Base-by-base conservation (phyloP, 2,888 invertebrate species). In the Plemyria rubiginata region DNA sequence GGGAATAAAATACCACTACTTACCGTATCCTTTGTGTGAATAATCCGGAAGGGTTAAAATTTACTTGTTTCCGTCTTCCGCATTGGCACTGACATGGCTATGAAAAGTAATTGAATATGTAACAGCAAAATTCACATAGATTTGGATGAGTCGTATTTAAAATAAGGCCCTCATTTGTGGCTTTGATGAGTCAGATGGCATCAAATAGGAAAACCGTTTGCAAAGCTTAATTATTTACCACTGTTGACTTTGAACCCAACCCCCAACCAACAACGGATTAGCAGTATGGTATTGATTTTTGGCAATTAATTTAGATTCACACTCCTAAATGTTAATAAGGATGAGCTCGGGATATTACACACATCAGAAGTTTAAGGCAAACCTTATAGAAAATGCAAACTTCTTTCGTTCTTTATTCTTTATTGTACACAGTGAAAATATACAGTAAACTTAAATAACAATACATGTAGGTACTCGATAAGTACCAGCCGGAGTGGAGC, bases 161-260 rank as follows among this genome's bases (percentile, higher is more conserved):
- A 53, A 48, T 43, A 56, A 60, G 28, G 38, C 52, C 12, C 52
- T 53, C 48, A 53, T 64, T 60, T 54, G 45, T 53, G 61, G 56
- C 62, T 64, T 65, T 69, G 66, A 67, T 63, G 70, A 70, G 51
- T 61, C 68, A 68, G 62, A 49, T 48, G 29, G 73, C 76, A 71
- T 70, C 67, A 74, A 76, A 76, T 77, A 70, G 71, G 68, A 74
- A 73, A 68, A 66, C 58, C 64, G 68, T 76, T 73, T 74, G 69
- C 73, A 70, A 67, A 72, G 66, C 66, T 59, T 72, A 72, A 75
- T 74, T 73, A 74, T 62, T 65, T 66, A 50, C 2, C 32, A 32
- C 66, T 70, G 70, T 70, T 71, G 63, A 62, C 66, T 72, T 57
- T 57, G 13, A 45, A 45, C 59, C 48, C 54, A 55, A 36, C 28